A percentile compares a stretch with the other conserved stretches of the same genome.
phyloP scores from a whole-genome alignment of 2,797 vertebrate species.

The Psittacula echo region DNA sequence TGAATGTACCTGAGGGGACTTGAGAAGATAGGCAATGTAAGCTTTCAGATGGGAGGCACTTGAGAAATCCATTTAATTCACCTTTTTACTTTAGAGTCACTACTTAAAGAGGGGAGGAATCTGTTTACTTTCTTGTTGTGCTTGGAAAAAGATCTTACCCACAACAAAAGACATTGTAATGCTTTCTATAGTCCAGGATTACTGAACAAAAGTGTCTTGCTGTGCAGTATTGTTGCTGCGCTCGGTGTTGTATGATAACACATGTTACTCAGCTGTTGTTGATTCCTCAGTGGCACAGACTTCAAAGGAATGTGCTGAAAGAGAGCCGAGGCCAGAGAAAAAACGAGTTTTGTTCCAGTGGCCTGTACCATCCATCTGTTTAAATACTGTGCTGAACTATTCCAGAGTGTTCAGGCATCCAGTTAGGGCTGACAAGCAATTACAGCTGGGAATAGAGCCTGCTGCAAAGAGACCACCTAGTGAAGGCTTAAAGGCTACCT shows the following conservation, averaged over 20 bases:
- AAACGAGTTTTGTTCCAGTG: constrained; percentile 69
- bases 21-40: not conserved
- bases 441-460: constrained; percentile 13
- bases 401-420: constrained; percentile 37
- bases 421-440: constrained; percentile 4
- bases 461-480: constrained; percentile 35
- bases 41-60: not conserved
- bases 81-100: not conserved
- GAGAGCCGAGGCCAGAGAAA: constrained; percentile 79
- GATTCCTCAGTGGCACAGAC: constrained; percentile 72
- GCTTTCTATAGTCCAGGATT: constrained; percentile 63
- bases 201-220: constrained; percentile 64
- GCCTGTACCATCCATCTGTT: constrained; percentile 88
- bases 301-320: constrained; percentile 80
- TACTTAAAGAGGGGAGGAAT: not conserved
- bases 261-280: constrained; percentile 71
- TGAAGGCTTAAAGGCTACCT: not conserved
- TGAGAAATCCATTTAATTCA: not conserved
- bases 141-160: constrained; percentile 9
- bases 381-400: constrained; percentile 31
- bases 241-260: constrained; percentile 55
- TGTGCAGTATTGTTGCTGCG: constrained; percentile 35
- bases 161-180: constrained; percentile 50
- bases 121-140: constrained; percentile 6
- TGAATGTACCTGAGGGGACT: not conserved